Conservation (phyloP, 1,140 invertebrate genomes). For the Medauroidea extradentata region DNA sequence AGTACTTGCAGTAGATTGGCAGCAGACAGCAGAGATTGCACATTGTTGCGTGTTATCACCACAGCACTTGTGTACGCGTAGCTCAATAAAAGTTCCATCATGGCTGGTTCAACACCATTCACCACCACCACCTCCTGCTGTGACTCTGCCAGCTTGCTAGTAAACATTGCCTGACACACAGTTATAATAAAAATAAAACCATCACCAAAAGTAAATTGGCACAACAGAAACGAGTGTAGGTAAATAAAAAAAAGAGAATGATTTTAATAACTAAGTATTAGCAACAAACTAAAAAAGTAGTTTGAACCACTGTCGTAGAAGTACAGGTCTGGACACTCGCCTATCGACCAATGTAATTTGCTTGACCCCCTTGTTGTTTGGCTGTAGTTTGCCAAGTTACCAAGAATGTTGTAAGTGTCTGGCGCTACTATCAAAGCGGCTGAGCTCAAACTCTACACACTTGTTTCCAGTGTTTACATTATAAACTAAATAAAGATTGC, state of each 20-base stretch:
- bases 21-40: conserved; percentile 53
- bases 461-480: too few relatives aligned
- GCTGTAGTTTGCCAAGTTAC: too few relatives aligned
- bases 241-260: not conserved
- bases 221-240: not conserved
- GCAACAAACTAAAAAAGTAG: not conserved
- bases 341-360: too few relatives aligned
- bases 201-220: not conserved
- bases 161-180: conserved; percentile 49
- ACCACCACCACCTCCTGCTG: conserved; percentile 46
- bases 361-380: too few relatives aligned
- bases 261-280: not conserved
- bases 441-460: too few relatives aligned
- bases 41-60: conserved; percentile 49
- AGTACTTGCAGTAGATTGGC: conserved; percentile 54
- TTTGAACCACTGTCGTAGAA: too few relatives aligned
- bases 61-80: conserved; percentile 55
- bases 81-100: conserved; percentile 48
- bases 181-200: too few relatives aligned
- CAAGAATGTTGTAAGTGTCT: too few relatives aligned
- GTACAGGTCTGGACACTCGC: too few relatives aligned
- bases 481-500: too few relatives aligned
- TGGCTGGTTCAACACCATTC: conserved; percentile 50
- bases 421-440: too few relatives aligned
- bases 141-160: conserved; percentile 44